Evolutionary conservation across 2,888 invertebrate genomes (phyloP).

Genomic region (Tenthredo distinguenda): DNA sequence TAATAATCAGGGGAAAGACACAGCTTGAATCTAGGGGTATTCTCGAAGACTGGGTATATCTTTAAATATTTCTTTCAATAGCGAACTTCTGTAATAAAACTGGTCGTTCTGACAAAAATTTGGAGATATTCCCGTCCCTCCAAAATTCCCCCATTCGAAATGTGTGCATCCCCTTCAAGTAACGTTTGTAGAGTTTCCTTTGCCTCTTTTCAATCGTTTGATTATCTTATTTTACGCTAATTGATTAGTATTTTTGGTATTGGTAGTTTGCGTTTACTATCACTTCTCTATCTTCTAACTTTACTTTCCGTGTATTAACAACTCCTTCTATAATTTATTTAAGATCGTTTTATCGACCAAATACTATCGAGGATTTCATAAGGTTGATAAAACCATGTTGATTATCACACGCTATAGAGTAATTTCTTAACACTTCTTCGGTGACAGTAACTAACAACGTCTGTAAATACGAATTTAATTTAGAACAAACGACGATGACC

Average conservation of each 20-base stretch:
- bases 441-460: slow-evolving; percentile 51
- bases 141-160: neutral
- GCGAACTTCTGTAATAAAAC: too few species aligned
- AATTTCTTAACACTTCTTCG: slow-evolving; percentile 27
- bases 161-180: neutral
- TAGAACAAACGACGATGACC: slow-evolving; percentile 77
- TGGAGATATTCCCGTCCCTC: too few species aligned
- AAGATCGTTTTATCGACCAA: neutral
- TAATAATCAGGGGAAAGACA: neutral
- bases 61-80: neutral
- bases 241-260: neutral
- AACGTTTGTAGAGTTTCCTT: neutral
- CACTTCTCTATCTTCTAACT: neutral
- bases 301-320: neutral
- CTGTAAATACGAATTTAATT: slow-evolving; percentile 61
- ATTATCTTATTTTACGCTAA: neutral
- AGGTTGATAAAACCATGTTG: neutral
- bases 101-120: too few species aligned
- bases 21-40: neutral
- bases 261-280: neutral
- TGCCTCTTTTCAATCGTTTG: neutral
- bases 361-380: neutral
- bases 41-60: neutral
- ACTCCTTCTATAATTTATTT: neutral
- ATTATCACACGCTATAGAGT: neutral